Evolutionary conservation across 2,113 vertebrate genomes (phyloP).

Genomic region (Progne subis): DNA sequence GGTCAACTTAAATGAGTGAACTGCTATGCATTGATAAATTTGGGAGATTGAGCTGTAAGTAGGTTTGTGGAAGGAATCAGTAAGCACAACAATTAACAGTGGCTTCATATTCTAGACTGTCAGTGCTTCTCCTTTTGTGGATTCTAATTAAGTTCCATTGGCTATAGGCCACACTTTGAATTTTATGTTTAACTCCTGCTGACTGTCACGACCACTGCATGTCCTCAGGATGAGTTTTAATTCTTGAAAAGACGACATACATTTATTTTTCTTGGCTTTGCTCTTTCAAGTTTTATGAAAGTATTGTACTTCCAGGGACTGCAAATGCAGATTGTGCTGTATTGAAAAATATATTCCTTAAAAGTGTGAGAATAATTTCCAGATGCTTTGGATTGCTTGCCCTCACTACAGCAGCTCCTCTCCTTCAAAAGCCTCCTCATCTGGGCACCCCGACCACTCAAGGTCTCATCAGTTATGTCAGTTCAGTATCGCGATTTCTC

Average conservation of each 20-base stretch:
- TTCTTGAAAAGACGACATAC: not conserved
- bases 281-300: not conserved
- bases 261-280: not conserved
- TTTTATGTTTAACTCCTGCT: not conserved
- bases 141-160: not conserved
- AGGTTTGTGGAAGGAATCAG: not conserved
- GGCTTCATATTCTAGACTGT: not conserved
- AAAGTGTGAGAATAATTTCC: not conserved
- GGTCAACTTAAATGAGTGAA: not conserved
- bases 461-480: not conserved
- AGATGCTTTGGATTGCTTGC: not conserved
- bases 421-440: not conserved
- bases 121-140: not conserved
- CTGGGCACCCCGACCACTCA: fast-evolving
- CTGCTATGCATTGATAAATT: not conserved
- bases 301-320: not conserved
- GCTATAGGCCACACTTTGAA: not conserved
- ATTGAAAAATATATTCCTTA: not conserved
- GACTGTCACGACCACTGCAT: not conserved
- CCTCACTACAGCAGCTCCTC: not conserved
- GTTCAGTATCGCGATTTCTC: not conserved
- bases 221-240: not conserved
- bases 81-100: not conserved
- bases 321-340: not conserved
- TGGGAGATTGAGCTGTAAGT: not conserved